Percentiles rank a stretch among this genome's conserved stretches.
Evolutionary conservation across 2,797 vertebrate genomes (phyloP).

Genomic region (Etheostoma nigrum): DNA sequence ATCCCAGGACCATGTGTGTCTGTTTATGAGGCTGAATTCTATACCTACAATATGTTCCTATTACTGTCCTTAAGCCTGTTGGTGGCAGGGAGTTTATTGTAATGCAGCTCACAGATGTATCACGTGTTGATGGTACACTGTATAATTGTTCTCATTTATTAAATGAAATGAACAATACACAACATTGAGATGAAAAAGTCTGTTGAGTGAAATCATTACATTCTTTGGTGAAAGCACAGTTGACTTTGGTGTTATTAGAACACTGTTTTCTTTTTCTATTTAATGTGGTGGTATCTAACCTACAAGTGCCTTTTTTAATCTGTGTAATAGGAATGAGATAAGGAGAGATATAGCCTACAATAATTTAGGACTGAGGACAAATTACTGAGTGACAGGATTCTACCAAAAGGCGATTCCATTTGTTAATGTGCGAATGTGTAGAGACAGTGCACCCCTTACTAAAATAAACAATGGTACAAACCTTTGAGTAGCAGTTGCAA

Average conservation of each 20-base stretch:
- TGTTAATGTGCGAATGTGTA: neutral
- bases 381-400: neutral
- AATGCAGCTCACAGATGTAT: neutral
- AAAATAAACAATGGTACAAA: conserved; percentile 58
- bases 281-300: neutral
- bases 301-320: neutral
- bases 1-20: neutral
- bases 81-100: neutral
- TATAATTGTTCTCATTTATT: neutral
- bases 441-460: conserved; percentile 38
- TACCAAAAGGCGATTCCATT: neutral
- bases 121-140: neutral
- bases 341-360: too few relatives aligned
- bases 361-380: neutral
- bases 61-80: neutral
- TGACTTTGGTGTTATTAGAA: neutral
- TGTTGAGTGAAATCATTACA: conserved; percentile 2
- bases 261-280: conserved; percentile 16
- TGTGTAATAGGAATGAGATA: neutral
- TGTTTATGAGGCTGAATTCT: too few relatives aligned
- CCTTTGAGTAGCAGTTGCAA: conserved; percentile 30
- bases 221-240: neutral
- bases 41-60: neutral
- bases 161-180: neutral
- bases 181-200: neutral